phyloP scores from a whole-genome alignment of 35 echinoderm and acorn worm genomes.

The Apostichopus californicus region DNA sequence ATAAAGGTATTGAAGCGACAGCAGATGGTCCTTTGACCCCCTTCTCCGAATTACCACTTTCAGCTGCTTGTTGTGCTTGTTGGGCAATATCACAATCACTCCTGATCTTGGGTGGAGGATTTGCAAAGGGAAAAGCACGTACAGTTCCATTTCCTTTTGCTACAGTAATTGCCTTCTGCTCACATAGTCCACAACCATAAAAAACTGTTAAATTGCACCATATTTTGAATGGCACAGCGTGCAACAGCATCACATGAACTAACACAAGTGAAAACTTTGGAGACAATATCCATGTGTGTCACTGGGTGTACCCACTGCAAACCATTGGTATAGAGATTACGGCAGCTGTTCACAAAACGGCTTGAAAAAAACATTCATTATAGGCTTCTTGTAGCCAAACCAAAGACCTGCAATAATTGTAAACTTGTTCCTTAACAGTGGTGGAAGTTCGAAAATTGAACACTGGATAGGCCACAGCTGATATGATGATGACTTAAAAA shows the following conservation, averaged over 20 bases:
- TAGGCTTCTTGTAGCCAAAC: too few relatives aligned
- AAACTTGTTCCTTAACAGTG: neutral
- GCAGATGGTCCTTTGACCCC: conserved; percentile 35
- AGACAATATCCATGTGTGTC: neutral
- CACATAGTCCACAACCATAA: conserved; percentile 56
- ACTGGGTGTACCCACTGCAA: conserved; percentile 52
- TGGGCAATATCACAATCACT: conserved; percentile 8
- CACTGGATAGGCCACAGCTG: neutral
- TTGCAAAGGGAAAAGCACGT: conserved; percentile 43
- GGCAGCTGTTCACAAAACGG: conserved; percentile 55
- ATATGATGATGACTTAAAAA: neutral
- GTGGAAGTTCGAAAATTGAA: neutral
- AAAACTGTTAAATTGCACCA: conserved; percentile 63
- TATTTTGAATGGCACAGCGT: neutral
- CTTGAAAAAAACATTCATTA: conserved; percentile 56
- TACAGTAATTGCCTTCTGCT: conserved; percentile 47
- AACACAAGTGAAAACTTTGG: conserved; percentile 36
- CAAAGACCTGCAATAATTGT: too few relatives aligned
- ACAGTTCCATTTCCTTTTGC: conserved; percentile 54
- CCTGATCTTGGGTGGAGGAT: conserved; percentile 17
- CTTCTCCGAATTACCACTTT: conserved; percentile 32
- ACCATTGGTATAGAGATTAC: conserved; percentile 26
- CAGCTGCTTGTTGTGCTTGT: conserved; percentile 5
- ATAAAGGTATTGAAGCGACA: neutral
- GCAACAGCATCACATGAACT: conserved; percentile 62